Evolutionary conservation across 1,140 invertebrate species (phyloP).

Genomic region (Caerostris darwini): DNA sequence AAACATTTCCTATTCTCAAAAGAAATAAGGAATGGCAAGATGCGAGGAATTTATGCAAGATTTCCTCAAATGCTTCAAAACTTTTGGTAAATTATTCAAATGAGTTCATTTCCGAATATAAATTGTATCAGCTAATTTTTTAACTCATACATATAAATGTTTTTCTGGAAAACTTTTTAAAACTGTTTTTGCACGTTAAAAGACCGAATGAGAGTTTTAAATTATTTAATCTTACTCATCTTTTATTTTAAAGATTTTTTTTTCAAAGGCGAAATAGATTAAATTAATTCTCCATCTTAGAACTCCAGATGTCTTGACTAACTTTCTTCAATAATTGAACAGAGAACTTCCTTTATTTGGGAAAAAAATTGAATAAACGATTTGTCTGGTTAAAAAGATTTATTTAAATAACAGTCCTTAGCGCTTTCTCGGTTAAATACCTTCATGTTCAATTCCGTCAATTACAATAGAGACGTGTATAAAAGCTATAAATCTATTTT

Average conservation of each 20-base stretch:
- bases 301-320: background rate
- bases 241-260: background rate
- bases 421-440: background rate
- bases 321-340: background rate
- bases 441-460: no score
- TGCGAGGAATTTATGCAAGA: slow-evolving; percentile 14
- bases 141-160: slow-evolving; percentile 29
- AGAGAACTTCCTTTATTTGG: background rate
- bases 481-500: no score
- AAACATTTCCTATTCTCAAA: background rate
- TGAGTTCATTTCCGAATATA: slow-evolving; percentile 26
- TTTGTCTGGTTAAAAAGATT: background rate
- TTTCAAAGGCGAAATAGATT: background rate
- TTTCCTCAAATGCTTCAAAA: slow-evolving; percentile 21
- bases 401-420: background rate
- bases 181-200: background rate
- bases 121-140: slow-evolving; percentile 37
- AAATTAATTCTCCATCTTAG: slow-evolving; percentile 12
- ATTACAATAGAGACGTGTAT: no score
- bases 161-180: background rate
- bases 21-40: background rate
- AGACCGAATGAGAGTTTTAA: slow-evolving; percentile 5
- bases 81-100: slow-evolving; percentile 27
- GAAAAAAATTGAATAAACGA: background rate
- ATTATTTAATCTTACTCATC: slow-evolving; percentile 19